A percentile compares a stretch with the other conserved stretches of the same genome.
Evolutionary conservation across 64 coral and sea anemone genomes (phyloP).

Genomic region (Montipora sp.): DNA sequence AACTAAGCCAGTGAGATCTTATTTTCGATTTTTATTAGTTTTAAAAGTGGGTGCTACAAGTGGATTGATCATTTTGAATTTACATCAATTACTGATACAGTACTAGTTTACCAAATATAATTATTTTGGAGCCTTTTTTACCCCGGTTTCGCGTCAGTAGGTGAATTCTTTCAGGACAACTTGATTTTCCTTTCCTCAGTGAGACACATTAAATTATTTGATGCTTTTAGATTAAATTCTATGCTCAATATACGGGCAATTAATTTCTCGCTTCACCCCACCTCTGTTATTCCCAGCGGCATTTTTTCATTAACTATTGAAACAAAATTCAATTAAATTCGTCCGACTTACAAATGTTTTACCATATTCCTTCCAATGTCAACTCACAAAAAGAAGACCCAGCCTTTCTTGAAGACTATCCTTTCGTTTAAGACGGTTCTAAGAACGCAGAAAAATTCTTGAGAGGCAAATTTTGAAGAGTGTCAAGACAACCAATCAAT

Average conservation of each 20-base stretch:
- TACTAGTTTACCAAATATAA: no score
- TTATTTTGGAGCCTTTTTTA: no score
- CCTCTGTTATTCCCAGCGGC: not conserved
- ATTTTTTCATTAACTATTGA: not conserved
- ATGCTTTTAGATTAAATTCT: not conserved
- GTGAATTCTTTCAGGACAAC: not conserved
- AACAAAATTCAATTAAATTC: not conserved
- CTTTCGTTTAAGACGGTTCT: not conserved
- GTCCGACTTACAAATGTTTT: not conserved
- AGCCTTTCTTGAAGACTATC: not conserved
- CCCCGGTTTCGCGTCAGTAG: no score
- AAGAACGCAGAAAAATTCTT: not conserved
- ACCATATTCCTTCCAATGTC: not conserved
- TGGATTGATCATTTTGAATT: not conserved
- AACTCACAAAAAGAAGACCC: not conserved
- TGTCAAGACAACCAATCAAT: conserved; percentile 16
- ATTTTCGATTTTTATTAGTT: no score
- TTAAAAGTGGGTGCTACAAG: no score
- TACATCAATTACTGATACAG: no score
- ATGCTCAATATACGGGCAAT: not conserved
- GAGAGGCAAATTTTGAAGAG: not conserved
- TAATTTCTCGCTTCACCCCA: not conserved
- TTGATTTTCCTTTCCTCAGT: not conserved
- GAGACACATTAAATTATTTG: not conserved
- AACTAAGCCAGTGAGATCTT: no score